Evolutionary conservation across 2,888 invertebrate species (phyloP), one percentile per base, ranked within the genome.

Genomic region (Eilema caniola): DNA sequence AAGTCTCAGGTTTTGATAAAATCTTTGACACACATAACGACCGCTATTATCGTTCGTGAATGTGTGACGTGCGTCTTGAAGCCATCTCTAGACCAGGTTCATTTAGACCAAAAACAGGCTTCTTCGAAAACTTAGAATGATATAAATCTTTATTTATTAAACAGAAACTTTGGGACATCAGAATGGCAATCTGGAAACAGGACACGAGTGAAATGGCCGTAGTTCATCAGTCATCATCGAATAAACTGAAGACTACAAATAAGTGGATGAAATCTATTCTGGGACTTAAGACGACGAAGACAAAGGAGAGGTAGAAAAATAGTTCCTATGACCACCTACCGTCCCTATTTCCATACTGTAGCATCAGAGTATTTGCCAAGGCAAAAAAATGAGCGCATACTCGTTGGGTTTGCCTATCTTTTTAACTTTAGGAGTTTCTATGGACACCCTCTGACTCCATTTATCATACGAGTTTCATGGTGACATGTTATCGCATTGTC

Each of bases 1-100:
- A 31, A 47, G 37, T 67, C 24, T 57, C 25, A 20, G 24, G 20
- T 56, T 56, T 67, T 53, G 28, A 62, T 56, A 59, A 53, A 53
- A 66, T 67, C n/a, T 67, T 33, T 65, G 65, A 65, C 57, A 65
- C 20, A 57, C 57, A 57, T 65, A 63, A 24, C 11, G 41, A 20
- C 2, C 7, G 59, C 28, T 28, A 59, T 59, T 59, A 53, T 8
- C 25, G 24, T 28, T 59, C 25, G 59, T 8, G 24, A 28, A 16
- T 16, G 14, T 59, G 24, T 16, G 28, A 16, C 7, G 14, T 59
- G 24, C 25, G 28, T 25, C 25, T 25, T 28, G 25, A 28, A 2
- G 24, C 25, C 24, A 16, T 59, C 24, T 16, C 14, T 25, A 25
- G 14, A 20, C 59, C 2, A 25, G 5, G 59, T 24, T 24, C 12